Percentiles rank a stretch among this genome's conserved stretches.
Conservation (phyloP, 2,113 vertebrate species). For the Oryzias melastigma region DNA sequence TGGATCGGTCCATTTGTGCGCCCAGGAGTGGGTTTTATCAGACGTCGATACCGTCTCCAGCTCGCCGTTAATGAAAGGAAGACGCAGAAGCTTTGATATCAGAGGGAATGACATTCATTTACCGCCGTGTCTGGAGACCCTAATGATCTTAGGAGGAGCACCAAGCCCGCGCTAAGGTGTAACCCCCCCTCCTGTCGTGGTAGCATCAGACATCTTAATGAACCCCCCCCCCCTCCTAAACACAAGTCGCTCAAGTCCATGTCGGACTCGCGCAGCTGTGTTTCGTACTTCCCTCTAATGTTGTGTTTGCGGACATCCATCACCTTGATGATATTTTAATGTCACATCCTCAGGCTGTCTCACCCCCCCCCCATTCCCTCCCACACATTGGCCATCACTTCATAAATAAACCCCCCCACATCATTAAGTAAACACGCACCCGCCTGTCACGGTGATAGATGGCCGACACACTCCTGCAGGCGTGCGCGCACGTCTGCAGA, state of each 20-base stretch:
- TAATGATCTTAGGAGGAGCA: no score
- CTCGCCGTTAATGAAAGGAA: not conserved
- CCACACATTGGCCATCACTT: constrained; percentile 61
- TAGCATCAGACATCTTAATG: constrained; percentile 50
- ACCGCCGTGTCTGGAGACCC: not conserved
- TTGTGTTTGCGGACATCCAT: constrained; percentile 64
- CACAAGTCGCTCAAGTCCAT: constrained; percentile 42
- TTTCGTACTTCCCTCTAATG: constrained; percentile 66
- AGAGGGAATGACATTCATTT: not conserved
- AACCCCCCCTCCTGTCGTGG: no score
- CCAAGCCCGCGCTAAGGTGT: no score
- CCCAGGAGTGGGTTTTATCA: constrained; percentile 17
- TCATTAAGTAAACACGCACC: constrained; percentile 74
- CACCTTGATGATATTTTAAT: constrained; percentile 78
- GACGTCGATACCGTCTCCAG: not conserved
- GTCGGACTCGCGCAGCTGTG: constrained; percentile 58
- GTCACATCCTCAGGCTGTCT: constrained; percentile 73
- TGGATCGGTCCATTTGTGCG: constrained; percentile 5
- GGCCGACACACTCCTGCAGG: constrained; percentile 34
- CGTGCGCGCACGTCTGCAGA: constrained; percentile 1
- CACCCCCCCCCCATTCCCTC: constrained; percentile 44
- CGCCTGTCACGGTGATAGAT: constrained; percentile 71
- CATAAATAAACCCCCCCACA: constrained; percentile 75
- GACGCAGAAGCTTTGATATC: not conserved
- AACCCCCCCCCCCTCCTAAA: constrained; percentile 29